Evolutionary conservation across 2,888 invertebrate genomes (phyloP).

Genomic region (Chrysolina oricalcia): DNA sequence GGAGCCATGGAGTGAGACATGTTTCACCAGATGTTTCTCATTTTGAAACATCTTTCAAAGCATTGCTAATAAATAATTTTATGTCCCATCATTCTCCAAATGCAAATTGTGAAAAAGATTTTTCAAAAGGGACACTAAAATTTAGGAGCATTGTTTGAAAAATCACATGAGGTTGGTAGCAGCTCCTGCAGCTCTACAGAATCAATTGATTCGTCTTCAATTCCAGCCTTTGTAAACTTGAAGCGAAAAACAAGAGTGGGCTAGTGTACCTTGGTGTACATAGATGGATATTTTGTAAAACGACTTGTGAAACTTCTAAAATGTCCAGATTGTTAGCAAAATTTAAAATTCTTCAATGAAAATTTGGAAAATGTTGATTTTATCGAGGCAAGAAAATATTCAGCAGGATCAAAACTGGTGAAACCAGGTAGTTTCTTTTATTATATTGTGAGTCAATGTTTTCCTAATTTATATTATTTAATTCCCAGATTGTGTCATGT

Average conservation of each 20-base stretch:
- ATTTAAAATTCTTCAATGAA: not conserved
- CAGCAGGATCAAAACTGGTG: not conserved
- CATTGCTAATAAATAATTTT: not conserved
- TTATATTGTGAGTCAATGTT: not conserved
- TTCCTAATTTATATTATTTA: not conserved
- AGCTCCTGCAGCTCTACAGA: not conserved
- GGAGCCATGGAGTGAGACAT: conserved; percentile 30
- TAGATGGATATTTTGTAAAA: not conserved
- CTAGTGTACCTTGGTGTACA: not conserved
- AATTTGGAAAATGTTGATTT: not conserved
- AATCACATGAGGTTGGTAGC: not conserved
- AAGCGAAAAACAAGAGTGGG: not conserved
- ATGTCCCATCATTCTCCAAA: conserved; percentile 9
- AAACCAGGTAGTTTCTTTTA: not conserved
- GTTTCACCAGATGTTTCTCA: no score
- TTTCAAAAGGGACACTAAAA: not conserved
- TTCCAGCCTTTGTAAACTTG: not conserved
- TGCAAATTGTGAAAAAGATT: conserved; percentile 11
- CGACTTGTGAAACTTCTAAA: not conserved
- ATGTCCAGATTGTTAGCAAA: not conserved
- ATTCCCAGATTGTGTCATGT: conserved; percentile 7
- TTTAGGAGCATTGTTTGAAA: not conserved
- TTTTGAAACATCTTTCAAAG: conserved; percentile 12
- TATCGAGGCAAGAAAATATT: not conserved
- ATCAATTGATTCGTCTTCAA: no score